Evolutionary conservation across 1,140 invertebrate genomes (phyloP).

Genomic region (Drosophila novamexicana): DNA sequence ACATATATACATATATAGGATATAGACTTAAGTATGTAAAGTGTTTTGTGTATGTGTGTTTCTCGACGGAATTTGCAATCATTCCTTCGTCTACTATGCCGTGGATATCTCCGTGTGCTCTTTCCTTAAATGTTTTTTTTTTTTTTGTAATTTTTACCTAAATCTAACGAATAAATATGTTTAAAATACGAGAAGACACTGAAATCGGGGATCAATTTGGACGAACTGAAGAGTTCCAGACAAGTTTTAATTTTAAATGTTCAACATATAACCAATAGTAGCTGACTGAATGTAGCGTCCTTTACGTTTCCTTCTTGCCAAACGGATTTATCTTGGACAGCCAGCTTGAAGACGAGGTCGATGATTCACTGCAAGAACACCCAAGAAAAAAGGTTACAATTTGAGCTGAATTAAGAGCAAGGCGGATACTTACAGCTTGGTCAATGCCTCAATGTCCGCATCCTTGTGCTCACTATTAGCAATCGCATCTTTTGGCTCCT

Average conservation of each 20-base stretch:
- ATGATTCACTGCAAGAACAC: constrained; percentile 52
- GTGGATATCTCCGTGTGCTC: constrained; percentile 36
- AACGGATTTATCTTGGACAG: constrained; percentile 90
- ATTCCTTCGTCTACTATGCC: constrained; percentile 61
- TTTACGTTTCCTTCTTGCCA: constrained; percentile 88
- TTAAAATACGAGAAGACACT: constrained; percentile 7
- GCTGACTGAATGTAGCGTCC: not conserved
- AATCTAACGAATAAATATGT: constrained; percentile 65
- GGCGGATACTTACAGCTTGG: constrained; percentile 68
- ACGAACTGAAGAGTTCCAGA: constrained; percentile 12
- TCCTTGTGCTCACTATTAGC: constrained; percentile 61
- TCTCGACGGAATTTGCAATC: constrained; percentile 61
- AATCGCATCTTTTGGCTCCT: constrained; percentile 35
- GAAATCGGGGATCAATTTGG: not conserved
- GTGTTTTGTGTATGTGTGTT: constrained; percentile 53
- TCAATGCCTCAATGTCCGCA: constrained; percentile 74
- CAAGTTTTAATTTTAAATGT: constrained; percentile 41
- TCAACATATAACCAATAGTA: constrained; percentile 48
- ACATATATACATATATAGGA: constrained; percentile 36
- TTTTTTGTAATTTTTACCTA: constrained; percentile 39
- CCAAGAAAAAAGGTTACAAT: not conserved
- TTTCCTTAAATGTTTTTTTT: constrained; percentile 47
- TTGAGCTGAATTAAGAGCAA: not conserved
- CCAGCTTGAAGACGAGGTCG: constrained; percentile 86
- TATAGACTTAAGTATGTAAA: constrained; percentile 55